phyloP scores from a whole-genome alignment of 2,113 vertebrate species.

The Toxotes jaculatrix region DNA sequence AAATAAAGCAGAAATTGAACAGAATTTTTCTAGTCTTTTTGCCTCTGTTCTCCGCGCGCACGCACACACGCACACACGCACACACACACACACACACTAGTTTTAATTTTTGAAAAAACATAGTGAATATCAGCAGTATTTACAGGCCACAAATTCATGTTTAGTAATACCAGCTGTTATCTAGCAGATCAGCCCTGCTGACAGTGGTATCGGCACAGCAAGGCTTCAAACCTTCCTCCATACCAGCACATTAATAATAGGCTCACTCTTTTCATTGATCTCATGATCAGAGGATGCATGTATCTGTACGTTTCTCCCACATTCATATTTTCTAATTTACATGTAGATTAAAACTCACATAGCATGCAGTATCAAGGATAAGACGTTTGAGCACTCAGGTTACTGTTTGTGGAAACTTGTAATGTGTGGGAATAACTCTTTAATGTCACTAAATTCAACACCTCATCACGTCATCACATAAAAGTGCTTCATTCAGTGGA shows the following conservation, averaged over 20 bases:
- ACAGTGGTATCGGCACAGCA: conserved; percentile 11
- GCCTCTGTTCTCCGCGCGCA: too few species aligned
- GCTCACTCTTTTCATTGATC: conserved; percentile 25
- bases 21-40: too few species aligned
- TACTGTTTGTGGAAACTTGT: neutral
- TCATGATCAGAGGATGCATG: neutral
- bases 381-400: neutral
- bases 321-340: conserved; percentile 25
- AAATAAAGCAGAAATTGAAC: too few species aligned
- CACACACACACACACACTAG: too few species aligned
- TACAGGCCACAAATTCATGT: neutral
- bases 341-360: conserved; percentile 11
- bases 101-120: too few species aligned
- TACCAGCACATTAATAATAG: conserved; percentile 7
- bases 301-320: neutral
- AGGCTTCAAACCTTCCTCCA: neutral
- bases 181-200: conserved; percentile 12
- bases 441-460: neutral
- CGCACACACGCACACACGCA: too few species aligned
- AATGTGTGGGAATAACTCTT: neutral
- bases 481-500: neutral
- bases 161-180: neutral
- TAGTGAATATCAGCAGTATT: neutral
- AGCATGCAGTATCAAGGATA: neutral
- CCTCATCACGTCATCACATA: neutral